Base-by-base conservation (phyloP, 1,140 invertebrate species). In the Ylistrum balloti region DNA sequence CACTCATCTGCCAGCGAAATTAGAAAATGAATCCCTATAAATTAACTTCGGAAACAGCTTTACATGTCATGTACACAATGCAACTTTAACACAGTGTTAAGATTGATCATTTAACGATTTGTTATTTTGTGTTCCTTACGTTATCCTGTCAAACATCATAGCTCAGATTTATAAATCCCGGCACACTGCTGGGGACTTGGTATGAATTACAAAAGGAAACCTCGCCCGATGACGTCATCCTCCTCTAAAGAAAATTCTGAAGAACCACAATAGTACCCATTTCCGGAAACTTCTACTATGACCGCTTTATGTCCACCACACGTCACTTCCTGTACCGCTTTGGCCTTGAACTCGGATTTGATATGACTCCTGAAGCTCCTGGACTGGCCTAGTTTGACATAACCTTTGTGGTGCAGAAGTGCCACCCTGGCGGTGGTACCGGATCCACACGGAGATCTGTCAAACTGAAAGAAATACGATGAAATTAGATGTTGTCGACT, bases 371-470 rank as follows among this genome's bases (percentile, higher is more conserved):
- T 33, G 91, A 95, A 96, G 33, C 48, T 88, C 22, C 93, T 90
- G 20, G 22, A 89, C 45, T 95, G 93, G 35, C 91, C 90, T 20
- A 95, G 86, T 17, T 87, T n/a, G 33, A 95, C 92, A 10, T 89
- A 88, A 20, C 91, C 88, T 90, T 92, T 94, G 33, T 90, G 88
- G 88, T 92, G 93, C 91, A 95, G 94, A 22, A 94, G 90, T 33
- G 95, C 95, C 20, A 95, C 91, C 33, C 95, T 93, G 13, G 95
- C 95, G 20, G 95, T 93, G 0, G 93, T 93, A 10, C 95, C 95
- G 0, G 95, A 96, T 0, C 95, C 95, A 86, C 93, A 94, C 20
- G 95, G 95, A 33, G 94, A 94, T 33, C 95, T 91, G 89, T 96
- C 95, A 32, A 96, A 94, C 95, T 96, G 93, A 0, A 92, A 89